Conservation (phyloP, 2,113 vertebrate species). For the Thamnaconus septentrionalis region DNA sequence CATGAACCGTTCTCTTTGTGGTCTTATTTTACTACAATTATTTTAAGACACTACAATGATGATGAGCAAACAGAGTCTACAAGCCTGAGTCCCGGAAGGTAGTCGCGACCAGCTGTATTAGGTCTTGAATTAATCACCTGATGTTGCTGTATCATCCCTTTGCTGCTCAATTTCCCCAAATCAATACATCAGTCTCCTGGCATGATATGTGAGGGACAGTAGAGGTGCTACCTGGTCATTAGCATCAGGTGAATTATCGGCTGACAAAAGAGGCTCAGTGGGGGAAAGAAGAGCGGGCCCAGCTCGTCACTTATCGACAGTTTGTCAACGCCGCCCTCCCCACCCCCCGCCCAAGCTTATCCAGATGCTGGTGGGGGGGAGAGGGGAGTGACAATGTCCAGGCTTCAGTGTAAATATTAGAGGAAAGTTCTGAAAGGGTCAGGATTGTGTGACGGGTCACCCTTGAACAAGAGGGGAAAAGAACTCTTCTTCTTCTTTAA, state of each 20-base stretch:
- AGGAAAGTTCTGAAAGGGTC: too few species aligned
- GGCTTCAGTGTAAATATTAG: too few species aligned
- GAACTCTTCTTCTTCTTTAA: too few species aligned
- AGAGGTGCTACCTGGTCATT: slow-evolving; percentile 59
- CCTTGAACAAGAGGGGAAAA: too few species aligned
- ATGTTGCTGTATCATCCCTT: slow-evolving; percentile 76
- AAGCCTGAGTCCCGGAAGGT: slow-evolving; percentile 44
- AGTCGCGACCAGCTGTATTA: slow-evolving; percentile 67
- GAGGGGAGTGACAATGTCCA: too few species aligned
- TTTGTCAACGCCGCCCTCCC: too few species aligned
- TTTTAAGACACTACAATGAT: slow-evolving; percentile 32
- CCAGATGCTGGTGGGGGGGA: too few species aligned
- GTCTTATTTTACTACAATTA: too few species aligned
- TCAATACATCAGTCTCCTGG: slow-evolving; percentile 75
- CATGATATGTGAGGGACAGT: slow-evolving; percentile 65
- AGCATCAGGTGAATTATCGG: slow-evolving; percentile 69
- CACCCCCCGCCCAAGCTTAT: slow-evolving; percentile 1
- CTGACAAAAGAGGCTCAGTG: slow-evolving; percentile 39
- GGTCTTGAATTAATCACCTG: slow-evolving; percentile 73
- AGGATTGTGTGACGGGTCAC: too few species aligned
- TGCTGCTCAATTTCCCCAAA: slow-evolving; percentile 70
- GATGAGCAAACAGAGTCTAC: slow-evolving; percentile 32
- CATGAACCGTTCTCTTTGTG: too few species aligned
- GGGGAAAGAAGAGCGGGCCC: slow-evolving; percentile 1
- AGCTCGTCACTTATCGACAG: too few species aligned